Percentiles rank a stretch among this genome's conserved stretches.
These are phyloP conservation scores for Thermophis baileyi DNA, from an alignment of 2,113 vertebrate species.

Conservation along the genomic window DNA sequence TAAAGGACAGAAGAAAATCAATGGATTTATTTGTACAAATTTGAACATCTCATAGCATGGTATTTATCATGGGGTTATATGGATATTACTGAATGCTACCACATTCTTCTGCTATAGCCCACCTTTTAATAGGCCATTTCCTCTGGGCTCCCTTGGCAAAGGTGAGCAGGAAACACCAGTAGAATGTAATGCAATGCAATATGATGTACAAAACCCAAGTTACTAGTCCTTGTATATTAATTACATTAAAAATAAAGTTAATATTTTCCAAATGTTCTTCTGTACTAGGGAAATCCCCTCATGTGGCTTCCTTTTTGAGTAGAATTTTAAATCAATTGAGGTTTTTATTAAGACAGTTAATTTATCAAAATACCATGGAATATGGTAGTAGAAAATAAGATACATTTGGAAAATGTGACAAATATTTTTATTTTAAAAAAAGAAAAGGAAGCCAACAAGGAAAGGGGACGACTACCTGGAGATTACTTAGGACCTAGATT, in stretches of 20 bases:
- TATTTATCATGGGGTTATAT: background rate
- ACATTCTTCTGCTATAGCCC: background rate
- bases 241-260: background rate
- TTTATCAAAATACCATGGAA: background rate
- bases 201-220: background rate
- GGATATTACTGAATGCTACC: background rate
- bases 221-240: background rate
- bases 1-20: background rate
- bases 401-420: background rate
- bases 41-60: background rate
- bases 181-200: background rate
- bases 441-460: background rate
- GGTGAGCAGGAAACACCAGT: background rate
- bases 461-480: no score
- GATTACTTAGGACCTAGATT: no score
- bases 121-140: background rate
- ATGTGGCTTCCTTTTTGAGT: background rate
- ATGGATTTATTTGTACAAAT: background rate
- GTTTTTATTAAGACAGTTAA: background rate
- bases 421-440: background rate
- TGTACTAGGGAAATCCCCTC: background rate
- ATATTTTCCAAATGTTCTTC: background rate
- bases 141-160: background rate
- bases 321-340: background rate
- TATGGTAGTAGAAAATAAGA: background rate